Evolutionary conservation across 2,797 vertebrate species (phyloP), one percentile per base, ranked within the genome.

Genomic region (Bovichtus diacanthus): DNA sequence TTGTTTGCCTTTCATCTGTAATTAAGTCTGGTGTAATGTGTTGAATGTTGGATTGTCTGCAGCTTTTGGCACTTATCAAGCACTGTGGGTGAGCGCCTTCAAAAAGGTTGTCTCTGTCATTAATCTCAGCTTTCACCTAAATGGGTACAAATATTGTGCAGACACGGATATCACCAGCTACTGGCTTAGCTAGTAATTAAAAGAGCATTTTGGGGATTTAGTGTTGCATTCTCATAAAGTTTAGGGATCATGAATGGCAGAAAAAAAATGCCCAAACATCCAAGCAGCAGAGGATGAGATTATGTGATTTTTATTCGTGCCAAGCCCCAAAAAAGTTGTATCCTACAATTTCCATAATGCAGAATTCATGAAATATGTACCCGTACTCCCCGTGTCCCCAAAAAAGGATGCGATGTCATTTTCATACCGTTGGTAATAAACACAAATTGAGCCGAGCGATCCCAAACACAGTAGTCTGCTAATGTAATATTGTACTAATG

Each of bases 51-150:
- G 36, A 50, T 44, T 47, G 19, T 36, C 66, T 13, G 4, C 8
- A 50, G 39, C 21, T 65, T 62, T 59, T 69, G 27, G 38, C 41
- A 69, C 39, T 53, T 36, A 15, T 67, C 25, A 43, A 60, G 31
- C 41, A 19, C n/a, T 51, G 23, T 0, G 56, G 65, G 76, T 69
- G 38, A 82, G 5, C 27, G 3, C 16, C 39, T 1, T 36, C 69
- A 1, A 50, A 15, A 29, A 1, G 3, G 43, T 15, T 34, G 4
- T 76, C 7, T 10, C 7, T 10, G 53, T n/a, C 10, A 46, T 38
- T 31, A n/a, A 56, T 55, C 60, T 69, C 55, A 41, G 41, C 0
- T 65, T 43, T 69, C n/a, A 36, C 64, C 27, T 29, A 7, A 19
- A 76, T 9, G 7, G 3, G 5, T 16, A 8, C 18, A 49, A 16